Evolutionary conservation across 2,797 vertebrate species (phyloP), one percentile per base, ranked within the genome.

Genomic region (Kryptopterus vitreolus): DNA sequence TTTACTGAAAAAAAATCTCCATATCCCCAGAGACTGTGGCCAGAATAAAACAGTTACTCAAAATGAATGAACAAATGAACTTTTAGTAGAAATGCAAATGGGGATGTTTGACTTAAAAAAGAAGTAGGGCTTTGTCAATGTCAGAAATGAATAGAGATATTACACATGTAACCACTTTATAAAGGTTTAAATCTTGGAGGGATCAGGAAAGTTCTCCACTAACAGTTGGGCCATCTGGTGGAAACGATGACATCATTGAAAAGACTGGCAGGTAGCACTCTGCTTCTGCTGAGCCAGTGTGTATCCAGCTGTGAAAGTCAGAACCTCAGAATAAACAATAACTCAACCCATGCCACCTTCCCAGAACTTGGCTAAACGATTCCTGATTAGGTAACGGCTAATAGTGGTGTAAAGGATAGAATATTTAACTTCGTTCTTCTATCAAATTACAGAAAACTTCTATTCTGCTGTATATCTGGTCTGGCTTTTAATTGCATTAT

Each of bases 301-400:
- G 71, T 65, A 55, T 69, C 29, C 65, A 71, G 75, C 48, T 24
- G 69, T 55, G 55, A 55, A 74, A n/a, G 18, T 53, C 48, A 73
- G 43, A 26, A 15, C 11, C 61, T 18, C 24, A 43, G n/a, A 33
- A 73, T 52, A 26, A 24, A 38, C 55, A 38, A 77, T 65, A 62
- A 55, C n/a, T 5, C 59, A 82, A 63, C 43, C 52, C 33, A 73
- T 55, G 35, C 35, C 31, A 62, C 55, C 24, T 69, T 46, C 13
- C 16, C 52, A 75, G 57, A 70, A 26, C 66, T 62, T 71, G 78
- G 75, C 58, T 58, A 81, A 50, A 80, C 20, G 1, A 11, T 63
- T 62, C n/a, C n/a, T 33, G 33, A 78, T 82, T 74, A 80, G 48
- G 55, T 85, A 65, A 81, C 70, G 52, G 46, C 57, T 76, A 66